Conservation (phyloP, 2,888 invertebrate species). For the Habroteleia sp. region DNA sequence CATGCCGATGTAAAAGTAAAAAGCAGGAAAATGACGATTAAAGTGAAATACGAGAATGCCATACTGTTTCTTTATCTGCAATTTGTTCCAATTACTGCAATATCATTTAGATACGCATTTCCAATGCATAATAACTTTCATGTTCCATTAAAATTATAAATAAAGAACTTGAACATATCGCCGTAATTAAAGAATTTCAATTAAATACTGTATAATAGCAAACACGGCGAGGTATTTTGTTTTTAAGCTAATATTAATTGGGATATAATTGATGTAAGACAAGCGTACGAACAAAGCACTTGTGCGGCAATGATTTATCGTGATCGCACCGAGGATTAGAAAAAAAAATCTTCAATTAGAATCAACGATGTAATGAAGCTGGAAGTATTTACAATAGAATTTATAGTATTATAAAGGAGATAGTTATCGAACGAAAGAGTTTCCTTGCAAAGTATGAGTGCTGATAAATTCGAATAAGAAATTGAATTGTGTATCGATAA, state of each 20-base stretch:
- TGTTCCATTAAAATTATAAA: conserved; percentile 23
- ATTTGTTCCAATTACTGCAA: conserved; percentile 51
- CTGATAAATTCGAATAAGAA: no score
- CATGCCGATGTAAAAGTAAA: neutral
- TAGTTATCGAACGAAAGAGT: conserved; percentile 10
- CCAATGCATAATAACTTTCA: conserved; percentile 6
- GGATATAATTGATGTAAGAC: conserved; percentile 33
- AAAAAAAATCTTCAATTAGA: conserved; percentile 33
- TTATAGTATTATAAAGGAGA: conserved; percentile 8
- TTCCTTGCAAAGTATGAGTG: no score
- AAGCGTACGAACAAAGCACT: conserved; percentile 16
- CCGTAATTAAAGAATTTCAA: conserved; percentile 22
- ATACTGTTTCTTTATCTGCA: conserved; percentile 41
- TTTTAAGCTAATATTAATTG: conserved; percentile 35
- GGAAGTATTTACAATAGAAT: conserved; percentile 11
- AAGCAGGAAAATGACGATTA: conserved; percentile 24
- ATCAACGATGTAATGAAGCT: neutral
- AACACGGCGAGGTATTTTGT: conserved; percentile 1
- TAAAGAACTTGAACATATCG: conserved; percentile 20
- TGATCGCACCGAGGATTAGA: conserved; percentile 4
- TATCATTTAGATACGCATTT: conserved; percentile 25
- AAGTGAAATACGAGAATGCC: conserved; percentile 15
- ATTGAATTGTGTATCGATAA: conserved; percentile 14
- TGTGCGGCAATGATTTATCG: conserved; percentile 35
- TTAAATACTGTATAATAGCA: conserved; percentile 20